Percentiles rank a stretch among this genome's conserved stretches.
Evolutionary conservation across 2,888 invertebrate species (phyloP).

Genomic region (Apotomis capreana): DNA sequence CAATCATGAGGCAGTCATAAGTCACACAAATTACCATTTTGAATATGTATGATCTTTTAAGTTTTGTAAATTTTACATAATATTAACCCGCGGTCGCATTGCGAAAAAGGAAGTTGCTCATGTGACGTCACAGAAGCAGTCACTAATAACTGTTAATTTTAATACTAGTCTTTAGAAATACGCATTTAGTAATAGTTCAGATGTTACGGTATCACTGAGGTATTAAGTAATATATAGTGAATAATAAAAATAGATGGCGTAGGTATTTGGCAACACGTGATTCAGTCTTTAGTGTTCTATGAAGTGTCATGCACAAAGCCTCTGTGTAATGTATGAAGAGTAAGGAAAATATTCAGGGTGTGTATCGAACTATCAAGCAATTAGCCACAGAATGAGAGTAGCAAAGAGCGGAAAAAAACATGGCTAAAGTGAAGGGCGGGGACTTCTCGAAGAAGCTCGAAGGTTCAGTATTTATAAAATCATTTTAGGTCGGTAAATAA

Average conservation of each 20-base stretch:
- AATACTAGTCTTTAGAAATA: slow-evolving; percentile 13
- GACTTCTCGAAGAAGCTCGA: too few relatives aligned
- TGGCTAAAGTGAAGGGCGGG: too few relatives aligned
- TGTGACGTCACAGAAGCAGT: slow-evolving; percentile 7
- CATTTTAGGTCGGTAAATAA: too few relatives aligned
- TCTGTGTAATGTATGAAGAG: too few relatives aligned
- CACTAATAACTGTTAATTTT: background rate
- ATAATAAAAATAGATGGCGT: background rate
- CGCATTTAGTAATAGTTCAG: slow-evolving; percentile 5
- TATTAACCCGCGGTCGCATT: slow-evolving; percentile 28
- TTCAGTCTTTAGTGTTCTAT: too few relatives aligned
- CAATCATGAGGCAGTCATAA: slow-evolving; percentile 13
- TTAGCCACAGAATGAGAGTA: too few relatives aligned
- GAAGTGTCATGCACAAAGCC: too few relatives aligned
- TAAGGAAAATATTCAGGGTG: too few relatives aligned
- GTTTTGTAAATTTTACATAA: slow-evolving; percentile 7
- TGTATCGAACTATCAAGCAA: too few relatives aligned
- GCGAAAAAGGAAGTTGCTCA: slow-evolving; percentile 23
- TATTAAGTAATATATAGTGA: slow-evolving; percentile 15
- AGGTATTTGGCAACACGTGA: background rate
- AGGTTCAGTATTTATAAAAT: too few relatives aligned
- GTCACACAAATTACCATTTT: slow-evolving; percentile 23
- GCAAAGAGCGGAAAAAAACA: too few relatives aligned
- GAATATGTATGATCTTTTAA: slow-evolving; percentile 30
- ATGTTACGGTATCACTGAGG: slow-evolving; percentile 7